Evolutionary conservation across 2,888 invertebrate genomes (phyloP).

Genomic region (Netelia inedita): DNA sequence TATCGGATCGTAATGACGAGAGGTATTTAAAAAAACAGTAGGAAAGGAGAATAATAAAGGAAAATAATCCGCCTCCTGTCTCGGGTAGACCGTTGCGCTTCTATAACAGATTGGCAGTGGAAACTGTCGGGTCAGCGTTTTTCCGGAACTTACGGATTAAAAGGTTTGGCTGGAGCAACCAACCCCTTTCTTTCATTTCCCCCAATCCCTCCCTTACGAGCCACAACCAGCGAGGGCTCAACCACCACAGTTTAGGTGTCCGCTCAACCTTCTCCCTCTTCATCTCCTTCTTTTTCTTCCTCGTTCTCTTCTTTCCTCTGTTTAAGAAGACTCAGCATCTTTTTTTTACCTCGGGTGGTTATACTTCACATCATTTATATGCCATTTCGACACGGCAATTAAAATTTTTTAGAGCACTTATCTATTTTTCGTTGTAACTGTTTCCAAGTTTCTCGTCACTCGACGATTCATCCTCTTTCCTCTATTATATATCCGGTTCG

Average conservation of each 20-base stretch:
- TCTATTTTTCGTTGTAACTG: constrained; percentile 41
- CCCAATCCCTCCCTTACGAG: background rate
- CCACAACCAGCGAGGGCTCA: constrained; percentile 12
- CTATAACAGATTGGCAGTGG: constrained; percentile 80
- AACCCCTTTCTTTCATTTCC: constrained; percentile 61
- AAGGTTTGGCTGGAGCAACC: constrained; percentile 74
- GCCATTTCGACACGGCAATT: constrained; percentile 80
- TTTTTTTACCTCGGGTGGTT: constrained; percentile 76
- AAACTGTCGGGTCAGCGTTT: constrained; percentile 80
- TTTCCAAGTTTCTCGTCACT: constrained; percentile 21
- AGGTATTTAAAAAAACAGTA: constrained; percentile 3
- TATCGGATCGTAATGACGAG: background rate
- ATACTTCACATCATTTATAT: constrained; percentile 82
- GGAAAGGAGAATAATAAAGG: constrained; percentile 15
- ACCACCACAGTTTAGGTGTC: constrained; percentile 18
- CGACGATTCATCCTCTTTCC: background rate
- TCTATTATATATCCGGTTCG: background rate
- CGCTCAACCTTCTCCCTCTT: constrained; percentile 50
- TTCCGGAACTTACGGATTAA: constrained; percentile 78
- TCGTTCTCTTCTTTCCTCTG: constrained; percentile 17
- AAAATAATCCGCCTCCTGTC: constrained; percentile 15
- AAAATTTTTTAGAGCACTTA: constrained; percentile 77
- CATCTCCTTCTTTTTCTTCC: constrained; percentile 17
- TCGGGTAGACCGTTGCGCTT: constrained; percentile 64
- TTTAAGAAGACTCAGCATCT: constrained; percentile 83